Percentiles rank a stretch among this genome's conserved stretches.
These are phyloP conservation scores for human (Homo sapiens) DNA, from an alignment of 2,113 vertebrate genomes.

Conservation along the genomic window DNA sequence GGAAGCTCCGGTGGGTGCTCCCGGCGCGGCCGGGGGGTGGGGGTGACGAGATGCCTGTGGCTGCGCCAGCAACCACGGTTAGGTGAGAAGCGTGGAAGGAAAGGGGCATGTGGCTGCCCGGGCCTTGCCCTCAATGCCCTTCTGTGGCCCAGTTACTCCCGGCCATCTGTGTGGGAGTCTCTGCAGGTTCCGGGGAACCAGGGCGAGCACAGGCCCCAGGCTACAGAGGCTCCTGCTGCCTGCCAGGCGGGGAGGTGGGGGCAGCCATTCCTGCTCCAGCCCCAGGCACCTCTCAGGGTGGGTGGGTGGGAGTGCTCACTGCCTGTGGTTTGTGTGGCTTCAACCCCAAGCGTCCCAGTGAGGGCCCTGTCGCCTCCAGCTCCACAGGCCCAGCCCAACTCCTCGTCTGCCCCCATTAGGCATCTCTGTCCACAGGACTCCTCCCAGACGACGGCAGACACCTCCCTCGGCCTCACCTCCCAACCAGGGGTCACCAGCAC, in stretches of 20 bases:
- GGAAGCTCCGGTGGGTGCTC: constrained; percentile 77
- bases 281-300: not conserved
- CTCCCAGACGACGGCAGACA: not conserved
- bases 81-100: not conserved
- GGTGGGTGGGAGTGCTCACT: not conserved
- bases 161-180: constrained; percentile 71
- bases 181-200: not conserved
- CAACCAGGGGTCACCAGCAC: not conserved
- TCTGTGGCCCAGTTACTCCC: constrained; percentile 77
- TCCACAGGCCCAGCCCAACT: too few relatives aligned
- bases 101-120: not conserved
- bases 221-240: too few relatives aligned
- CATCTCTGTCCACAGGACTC: not conserved
- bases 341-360: not conserved
- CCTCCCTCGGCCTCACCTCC: not conserved
- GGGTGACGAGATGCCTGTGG: too few relatives aligned
- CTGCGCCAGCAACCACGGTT: not conserved
- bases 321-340: not conserved
- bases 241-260: too few relatives aligned
- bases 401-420: not conserved
- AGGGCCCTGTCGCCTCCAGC: not conserved
- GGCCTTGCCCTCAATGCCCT: constrained; percentile 64
- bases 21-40: not conserved
- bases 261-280: not conserved
- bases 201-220: not conserved